A percentile compares a stretch with the other conserved stretches of the same genome.
These are phyloP conservation scores for Hyles euphorbiae DNA, from an alignment of 1,140 invertebrate species.

Conservation along the genomic window DNA sequence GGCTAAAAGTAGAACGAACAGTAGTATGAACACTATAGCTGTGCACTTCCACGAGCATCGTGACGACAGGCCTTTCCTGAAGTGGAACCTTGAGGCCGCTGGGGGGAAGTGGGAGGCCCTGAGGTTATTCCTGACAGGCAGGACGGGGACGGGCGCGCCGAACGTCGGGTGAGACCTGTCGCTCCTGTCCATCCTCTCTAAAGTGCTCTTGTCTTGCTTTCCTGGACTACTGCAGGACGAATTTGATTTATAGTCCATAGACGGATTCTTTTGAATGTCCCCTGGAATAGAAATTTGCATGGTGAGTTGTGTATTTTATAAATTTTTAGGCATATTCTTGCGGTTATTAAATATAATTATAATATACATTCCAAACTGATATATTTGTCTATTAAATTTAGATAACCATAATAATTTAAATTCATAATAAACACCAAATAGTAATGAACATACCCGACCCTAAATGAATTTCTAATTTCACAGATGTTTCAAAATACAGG, in stretches of 20 bases:
- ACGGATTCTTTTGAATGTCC: conserved; percentile 92
- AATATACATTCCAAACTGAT: too few species aligned
- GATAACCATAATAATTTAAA: too few species aligned
- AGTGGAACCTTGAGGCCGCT: conserved; percentile 84
- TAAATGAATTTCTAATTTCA: too few species aligned
- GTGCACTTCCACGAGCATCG: conserved; percentile 94
- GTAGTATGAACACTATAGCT: conserved; percentile 89
- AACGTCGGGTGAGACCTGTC: conserved; percentile 76
- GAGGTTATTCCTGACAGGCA: conserved; percentile 84
- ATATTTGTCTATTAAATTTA: too few species aligned
- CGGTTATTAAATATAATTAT: too few species aligned
- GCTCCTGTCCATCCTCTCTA: conserved; percentile 66
- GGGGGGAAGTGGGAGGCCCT: conserved; percentile 81
- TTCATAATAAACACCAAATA: too few species aligned
- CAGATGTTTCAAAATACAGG: too few species aligned
- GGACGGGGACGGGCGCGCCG: conserved; percentile 81
- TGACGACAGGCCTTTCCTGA: conserved; percentile 90
- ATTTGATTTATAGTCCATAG: conserved; percentile 91
- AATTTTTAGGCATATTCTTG: too few species aligned
- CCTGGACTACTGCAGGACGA: conserved; percentile 88
- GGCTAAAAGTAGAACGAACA: conserved; percentile 86
- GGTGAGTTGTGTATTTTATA: too few species aligned
- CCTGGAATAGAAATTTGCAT: conserved; percentile 50
- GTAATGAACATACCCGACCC: too few species aligned
- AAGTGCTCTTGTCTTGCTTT: conserved; percentile 72